These are phyloP conservation scores for Tenthredo notha DNA, from an alignment of 2,888 invertebrate species.

Conservation along the genomic window DNA sequence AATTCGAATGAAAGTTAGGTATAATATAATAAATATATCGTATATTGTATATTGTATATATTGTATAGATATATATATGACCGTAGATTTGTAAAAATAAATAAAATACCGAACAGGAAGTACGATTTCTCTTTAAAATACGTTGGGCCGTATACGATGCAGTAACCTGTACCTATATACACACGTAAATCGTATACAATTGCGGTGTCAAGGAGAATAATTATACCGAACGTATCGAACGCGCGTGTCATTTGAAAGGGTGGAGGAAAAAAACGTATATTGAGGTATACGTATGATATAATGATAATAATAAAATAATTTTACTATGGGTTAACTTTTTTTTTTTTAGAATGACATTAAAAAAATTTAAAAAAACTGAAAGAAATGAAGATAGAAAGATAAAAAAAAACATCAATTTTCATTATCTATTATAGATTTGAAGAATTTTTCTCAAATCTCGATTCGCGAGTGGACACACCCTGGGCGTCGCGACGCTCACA, in stretches of 20 bases:
- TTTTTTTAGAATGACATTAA: neutral
- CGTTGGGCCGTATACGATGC: neutral
- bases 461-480: slow-evolving; percentile 26
- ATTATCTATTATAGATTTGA: neutral
- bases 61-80: too few species aligned
- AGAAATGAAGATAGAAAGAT: neutral
- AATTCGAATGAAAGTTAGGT: too few species aligned
- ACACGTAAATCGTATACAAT: neutral
- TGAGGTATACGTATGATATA: neutral
- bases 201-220: neutral
- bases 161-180: neutral
- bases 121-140: slow-evolving; percentile 20
- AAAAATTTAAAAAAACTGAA: neutral
- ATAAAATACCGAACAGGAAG: neutral
- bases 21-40: too few species aligned
- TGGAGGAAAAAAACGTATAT: neutral
- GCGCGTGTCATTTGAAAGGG: neutral
- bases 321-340: neutral
- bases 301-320: neutral
- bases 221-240: neutral
- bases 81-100: slow-evolving; percentile 3
- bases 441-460: neutral
- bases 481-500: slow-evolving; percentile 50
- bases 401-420: neutral
- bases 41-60: too few species aligned